These are phyloP conservation scores for Platyscapa corneri DNA, from an alignment of 1,140 invertebrate genomes.

Conservation along the genomic window DNA sequence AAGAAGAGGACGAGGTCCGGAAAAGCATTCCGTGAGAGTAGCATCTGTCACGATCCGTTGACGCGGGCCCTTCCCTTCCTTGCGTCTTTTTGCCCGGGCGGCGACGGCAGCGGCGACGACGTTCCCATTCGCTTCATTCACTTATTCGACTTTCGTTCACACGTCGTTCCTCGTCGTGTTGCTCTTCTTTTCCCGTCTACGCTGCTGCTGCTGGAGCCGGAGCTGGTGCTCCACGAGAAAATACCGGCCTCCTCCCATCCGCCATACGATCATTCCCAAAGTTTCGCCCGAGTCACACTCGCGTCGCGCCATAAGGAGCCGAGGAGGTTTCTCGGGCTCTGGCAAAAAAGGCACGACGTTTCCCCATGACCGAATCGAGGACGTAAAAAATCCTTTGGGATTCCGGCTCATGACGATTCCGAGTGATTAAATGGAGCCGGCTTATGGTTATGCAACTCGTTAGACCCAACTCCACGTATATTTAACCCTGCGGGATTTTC, in stretches of 20 bases:
- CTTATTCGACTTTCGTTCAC: constrained; percentile 55
- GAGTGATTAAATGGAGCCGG: constrained; percentile 38
- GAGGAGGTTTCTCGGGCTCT: not conserved
- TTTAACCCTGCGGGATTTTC: constrained; percentile 22
- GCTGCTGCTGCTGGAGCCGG: too few relatives aligned
- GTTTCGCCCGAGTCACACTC: not conserved
- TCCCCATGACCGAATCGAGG: constrained; percentile 28
- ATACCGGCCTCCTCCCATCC: not conserved
- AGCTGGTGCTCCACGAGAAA: not conserved
- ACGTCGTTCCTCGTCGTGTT: constrained; percentile 53
- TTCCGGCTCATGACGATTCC: constrained; percentile 26
- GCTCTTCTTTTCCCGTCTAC: constrained; percentile 22
- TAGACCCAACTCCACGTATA: constrained; percentile 18
- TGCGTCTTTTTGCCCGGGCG: not conserved
- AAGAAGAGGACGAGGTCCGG: constrained; percentile 40
- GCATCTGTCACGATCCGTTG: constrained; percentile 50
- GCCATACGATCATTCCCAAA: constrained; percentile 37
- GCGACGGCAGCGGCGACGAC: not conserved
- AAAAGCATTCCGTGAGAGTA: constrained; percentile 60
- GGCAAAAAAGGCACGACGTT: constrained; percentile 32
- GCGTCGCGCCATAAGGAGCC: constrained; percentile 32
- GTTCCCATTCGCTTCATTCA: constrained; percentile 55
- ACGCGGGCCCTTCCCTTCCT: not conserved
- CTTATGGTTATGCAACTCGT: constrained; percentile 15
- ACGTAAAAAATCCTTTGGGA: constrained; percentile 35